Evolutionary conservation across 2,888 invertebrate genomes (phyloP), one percentile per base, ranked within the genome.

Genomic region (Orchestes rusci): DNA sequence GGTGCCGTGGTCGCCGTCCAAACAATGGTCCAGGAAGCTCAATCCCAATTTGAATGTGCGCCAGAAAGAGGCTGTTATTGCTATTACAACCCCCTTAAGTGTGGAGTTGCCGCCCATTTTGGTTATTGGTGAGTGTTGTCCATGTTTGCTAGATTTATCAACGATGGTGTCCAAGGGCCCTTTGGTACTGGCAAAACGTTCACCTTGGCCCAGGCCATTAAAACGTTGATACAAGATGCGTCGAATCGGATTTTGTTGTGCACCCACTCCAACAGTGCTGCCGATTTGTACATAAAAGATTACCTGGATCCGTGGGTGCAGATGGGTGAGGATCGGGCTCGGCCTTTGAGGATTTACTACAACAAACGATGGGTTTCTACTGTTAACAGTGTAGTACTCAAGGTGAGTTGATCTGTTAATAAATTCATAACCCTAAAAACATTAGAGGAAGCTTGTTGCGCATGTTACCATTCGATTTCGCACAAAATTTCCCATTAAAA

Each of bases 121-220:
- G 34, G 72, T 86, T 4, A 80, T 85, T 17, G 49, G 48, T 48
- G 41, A 44, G 32, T 40, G 8, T 7, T 15, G n/a, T n/a, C n/a
- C n/a, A n/a, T n/a, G n/a, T n/a, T n/a, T n/a, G n/a, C n/a, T n/a
- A n/a, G n/a, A n/a, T n/a, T n/a, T n/a, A n/a, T n/a, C n/a, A n/a
- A n/a, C n/a, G n/a, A n/a, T n/a, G n/a, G n/a, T n/a, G n/a, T n/a
- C n/a, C 3, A 13, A 48, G 65, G 85, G 1, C 88, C 89, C 0
- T 89, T 84, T 66, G 89, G 89, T n/a, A 89, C 89, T 0, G 89
- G 89, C 1, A 90, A 90, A 63, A 90, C 89, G 0, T 88, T 82
- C 59, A 88, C 89, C 0, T 68, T 90, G 54, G 87, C 87, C 0
- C 71, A 74, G 55, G 83, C 83, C 1, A 80, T 85, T 29, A 79